A percentile compares a stretch with the other conserved stretches of the same genome.
These are phyloP conservation scores for Talpa occidentalis DNA, from an alignment of 2,113 vertebrate species.

Conservation along the genomic window DNA sequence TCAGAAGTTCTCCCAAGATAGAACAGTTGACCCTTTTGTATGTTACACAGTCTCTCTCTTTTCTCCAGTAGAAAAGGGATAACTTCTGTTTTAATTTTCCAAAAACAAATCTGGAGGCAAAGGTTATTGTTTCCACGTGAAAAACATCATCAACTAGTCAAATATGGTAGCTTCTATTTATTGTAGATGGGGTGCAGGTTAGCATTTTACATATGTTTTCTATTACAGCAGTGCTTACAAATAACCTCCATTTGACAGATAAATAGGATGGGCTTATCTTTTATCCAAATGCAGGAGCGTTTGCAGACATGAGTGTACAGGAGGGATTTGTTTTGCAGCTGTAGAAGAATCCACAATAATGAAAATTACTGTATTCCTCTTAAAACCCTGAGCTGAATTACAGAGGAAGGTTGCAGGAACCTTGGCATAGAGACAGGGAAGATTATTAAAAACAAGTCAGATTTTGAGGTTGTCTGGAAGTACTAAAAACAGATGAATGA, in stretches of 20 bases:
- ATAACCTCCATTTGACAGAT: background rate
- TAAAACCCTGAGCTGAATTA: conserved; percentile 49
- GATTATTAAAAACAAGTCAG: conserved; percentile 24
- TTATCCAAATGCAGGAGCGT: background rate
- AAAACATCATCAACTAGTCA: conserved; percentile 33
- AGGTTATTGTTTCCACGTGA: conserved; percentile 50
- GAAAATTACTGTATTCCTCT: conserved; percentile 21
- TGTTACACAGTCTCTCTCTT: background rate
- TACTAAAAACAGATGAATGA: background rate
- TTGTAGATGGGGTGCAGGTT: background rate
- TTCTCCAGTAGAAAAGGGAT: conserved; percentile 29
- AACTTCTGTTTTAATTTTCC: conserved; percentile 34
- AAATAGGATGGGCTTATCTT: background rate
- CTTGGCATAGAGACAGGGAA: conserved; percentile 22
- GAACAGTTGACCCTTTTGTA: background rate
- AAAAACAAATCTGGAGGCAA: conserved; percentile 20
- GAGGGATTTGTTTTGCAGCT: conserved; percentile 53
- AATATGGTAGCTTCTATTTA: background rate
- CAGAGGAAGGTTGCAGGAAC: background rate
- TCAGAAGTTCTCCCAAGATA: background rate
- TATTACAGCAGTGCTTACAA: conserved; percentile 42
- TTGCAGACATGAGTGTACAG: background rate
- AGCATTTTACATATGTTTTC: conserved; percentile 29
- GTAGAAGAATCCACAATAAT: background rate
- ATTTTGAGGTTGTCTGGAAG: background rate